phyloP scores from a whole-genome alignment of 2,113 vertebrate genomes.

The Lophochroa leadbeateri region DNA sequence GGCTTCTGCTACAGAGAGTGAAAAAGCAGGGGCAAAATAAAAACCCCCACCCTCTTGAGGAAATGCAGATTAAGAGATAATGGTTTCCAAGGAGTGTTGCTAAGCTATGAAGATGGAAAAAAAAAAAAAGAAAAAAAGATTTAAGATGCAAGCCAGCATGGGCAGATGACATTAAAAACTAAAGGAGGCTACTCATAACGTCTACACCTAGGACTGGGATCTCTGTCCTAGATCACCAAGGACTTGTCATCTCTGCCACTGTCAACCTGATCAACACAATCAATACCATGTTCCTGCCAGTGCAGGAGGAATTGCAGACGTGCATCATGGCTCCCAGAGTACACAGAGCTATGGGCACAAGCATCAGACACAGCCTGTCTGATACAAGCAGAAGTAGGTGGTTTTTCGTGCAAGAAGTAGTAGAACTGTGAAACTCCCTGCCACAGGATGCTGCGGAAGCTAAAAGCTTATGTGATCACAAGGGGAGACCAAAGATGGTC shows the following conservation, averaged over 20 bases:
- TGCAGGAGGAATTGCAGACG: not conserved
- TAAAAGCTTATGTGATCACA: not conserved
- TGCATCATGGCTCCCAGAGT: not conserved
- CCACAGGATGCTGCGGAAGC: not conserved
- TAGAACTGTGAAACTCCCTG: not conserved
- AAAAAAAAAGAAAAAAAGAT: not conserved
- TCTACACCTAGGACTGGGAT: not conserved
- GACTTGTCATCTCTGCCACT: not conserved
- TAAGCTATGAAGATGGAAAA: not conserved
- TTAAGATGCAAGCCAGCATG: not conserved
- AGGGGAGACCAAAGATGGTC: not conserved
- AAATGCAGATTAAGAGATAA: not conserved
- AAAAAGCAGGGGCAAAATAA: not conserved
- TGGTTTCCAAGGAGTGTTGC: constrained; percentile 23
- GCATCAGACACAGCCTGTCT: not conserved
- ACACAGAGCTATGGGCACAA: not conserved
- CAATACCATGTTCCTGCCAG: not conserved
- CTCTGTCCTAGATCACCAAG: not conserved
- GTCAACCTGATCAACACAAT: not conserved
- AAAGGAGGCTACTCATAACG: not conserved
- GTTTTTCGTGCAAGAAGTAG: not conserved
- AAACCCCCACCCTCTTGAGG: not conserved
- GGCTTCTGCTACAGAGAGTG: not conserved
- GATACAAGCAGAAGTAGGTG: not conserved
- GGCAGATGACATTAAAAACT: not conserved